Evolutionary conservation across 2,888 invertebrate species (phyloP), one percentile per base, ranked within the genome.

Genomic region (Drosophila paucipuncta): DNA sequence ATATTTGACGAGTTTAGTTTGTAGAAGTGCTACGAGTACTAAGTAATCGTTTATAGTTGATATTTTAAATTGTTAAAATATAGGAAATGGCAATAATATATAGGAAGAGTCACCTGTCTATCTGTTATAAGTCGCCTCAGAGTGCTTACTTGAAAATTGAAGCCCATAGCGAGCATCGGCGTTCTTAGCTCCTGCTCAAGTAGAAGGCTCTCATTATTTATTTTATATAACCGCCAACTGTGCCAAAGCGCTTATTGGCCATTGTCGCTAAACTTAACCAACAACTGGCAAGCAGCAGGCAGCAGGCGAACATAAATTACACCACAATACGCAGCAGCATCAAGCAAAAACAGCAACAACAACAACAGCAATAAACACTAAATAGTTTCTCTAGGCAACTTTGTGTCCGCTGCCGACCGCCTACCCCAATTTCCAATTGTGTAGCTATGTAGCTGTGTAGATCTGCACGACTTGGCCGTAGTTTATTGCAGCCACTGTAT

Each of bases 241-340:
- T 52, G 68, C 47, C 35, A n/a, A n/a, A 28, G 63, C 53, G 63
- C 72, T 72, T 59, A 59, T 52, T 64, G 49, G 72, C 33, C 57
- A 59, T 68, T 63, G 72, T 72, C 68, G 58, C 71, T 25, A 54
- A 68, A 63, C 65, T 58, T 66, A 76, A 60, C 47, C 28, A 35
- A 54, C 50, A 79, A 76, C 76, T 33, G 16, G 16, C 9, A 55
- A 57, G 28, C 86, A 62, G 79, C 70, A 66, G 66, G 28, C 86
- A 62, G 79, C 70, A 66, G 66, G 67, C 77, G 68, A 65, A 74
- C 85, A 87, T 86, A 86, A 86, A 85, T 83, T 76, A 73, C 77
- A 68, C 78, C 72, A 63, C 78, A 78, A 80, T 63, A 68, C 76
- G 69, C 50, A 64, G 33, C 47, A 16, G 47, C 22, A 9, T 16